Evolutionary conservation across 2,888 invertebrate genomes (phyloP).

Genomic region (Euplexia lucipara): DNA sequence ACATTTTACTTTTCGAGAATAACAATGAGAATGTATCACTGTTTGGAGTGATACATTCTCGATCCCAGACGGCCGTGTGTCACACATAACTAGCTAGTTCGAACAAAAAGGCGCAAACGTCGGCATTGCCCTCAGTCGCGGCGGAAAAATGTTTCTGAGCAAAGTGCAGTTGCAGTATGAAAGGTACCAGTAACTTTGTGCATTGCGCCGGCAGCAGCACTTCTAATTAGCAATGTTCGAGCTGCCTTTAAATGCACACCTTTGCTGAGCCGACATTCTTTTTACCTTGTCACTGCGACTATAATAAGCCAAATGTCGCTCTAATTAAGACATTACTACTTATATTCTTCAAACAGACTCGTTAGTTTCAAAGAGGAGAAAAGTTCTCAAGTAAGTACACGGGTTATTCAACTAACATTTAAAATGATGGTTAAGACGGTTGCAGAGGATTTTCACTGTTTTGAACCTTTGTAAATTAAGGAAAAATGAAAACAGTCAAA

Average conservation of each 20-base stretch:
- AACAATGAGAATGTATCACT: too few species aligned
- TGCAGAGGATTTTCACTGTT: too few species aligned
- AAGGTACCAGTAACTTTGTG: conserved; percentile 75
- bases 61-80: conserved; percentile 47
- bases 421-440: too few species aligned
- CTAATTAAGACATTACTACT: conserved; percentile 29
- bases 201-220: conserved; percentile 66
- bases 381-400: neutral
- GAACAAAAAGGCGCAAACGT: conserved; percentile 69
- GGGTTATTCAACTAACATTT: neutral
- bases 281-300: conserved; percentile 50
- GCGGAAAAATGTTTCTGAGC: conserved; percentile 75
- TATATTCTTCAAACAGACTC: conserved; percentile 10
- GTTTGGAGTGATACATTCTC: neutral
- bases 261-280: conserved; percentile 44
- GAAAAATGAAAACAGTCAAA: neutral
- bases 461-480: neutral
- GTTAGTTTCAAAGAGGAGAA: neutral
- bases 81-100: conserved; percentile 65
- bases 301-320: conserved; percentile 40
- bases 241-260: conserved; percentile 63
- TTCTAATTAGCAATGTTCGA: conserved; percentile 78
- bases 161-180: conserved; percentile 71
- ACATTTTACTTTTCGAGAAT: too few species aligned
- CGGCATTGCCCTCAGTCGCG: conserved; percentile 66